Evolutionary conservation across 2,113 vertebrate genomes (phyloP), one percentile per base, ranked within the genome.

Genomic region (Bucco capensis): DNA sequence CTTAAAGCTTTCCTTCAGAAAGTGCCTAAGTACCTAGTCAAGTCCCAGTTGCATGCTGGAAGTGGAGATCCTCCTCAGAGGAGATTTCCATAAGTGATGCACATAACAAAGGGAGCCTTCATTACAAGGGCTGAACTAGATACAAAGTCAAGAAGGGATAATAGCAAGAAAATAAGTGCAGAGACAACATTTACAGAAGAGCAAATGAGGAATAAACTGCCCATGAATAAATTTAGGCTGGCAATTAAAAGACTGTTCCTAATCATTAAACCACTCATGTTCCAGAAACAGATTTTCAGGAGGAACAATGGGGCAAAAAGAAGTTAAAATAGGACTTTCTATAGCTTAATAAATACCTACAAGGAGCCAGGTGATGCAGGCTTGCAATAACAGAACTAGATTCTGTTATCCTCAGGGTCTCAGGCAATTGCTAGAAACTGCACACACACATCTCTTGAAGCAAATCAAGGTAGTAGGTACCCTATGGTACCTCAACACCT

Each of bases 181-280:
- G 50, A 92, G 62, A 57, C 28, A 58, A 54, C 30, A 54, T 80
- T 87, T 93, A 33, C 28, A 76, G 62, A 76, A 73, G 14, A 76
- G 44, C 9, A 79, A 91, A 83, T 21, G 12, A 58, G 4, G 9
- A 73, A 47, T 85, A 83, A 93, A 93, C 50, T 85, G 58, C 33
- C 62, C 50, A 90, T 89, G 87, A 93, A 95, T 94, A 91, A 91
- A 87, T 87, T 96, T 70, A 79, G 67, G 3, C 67, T 87, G 37
- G 58, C 21, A 89, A 79, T 93, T 95, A 93, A 58, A 84, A 62
- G 66, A 94, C 72, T 1, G 0, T 76, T 79, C 37, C 25, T 54
- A 73, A 82, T 58, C 74, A 80, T 89, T 91, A 91, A 30, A 58
- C 64, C 12, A 12, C 8, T 89, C 28, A 14, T 50, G 74, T 58